Conservation (phyloP, 2,888 invertebrate genomes). For the Camptogramma bilineatum region DNA sequence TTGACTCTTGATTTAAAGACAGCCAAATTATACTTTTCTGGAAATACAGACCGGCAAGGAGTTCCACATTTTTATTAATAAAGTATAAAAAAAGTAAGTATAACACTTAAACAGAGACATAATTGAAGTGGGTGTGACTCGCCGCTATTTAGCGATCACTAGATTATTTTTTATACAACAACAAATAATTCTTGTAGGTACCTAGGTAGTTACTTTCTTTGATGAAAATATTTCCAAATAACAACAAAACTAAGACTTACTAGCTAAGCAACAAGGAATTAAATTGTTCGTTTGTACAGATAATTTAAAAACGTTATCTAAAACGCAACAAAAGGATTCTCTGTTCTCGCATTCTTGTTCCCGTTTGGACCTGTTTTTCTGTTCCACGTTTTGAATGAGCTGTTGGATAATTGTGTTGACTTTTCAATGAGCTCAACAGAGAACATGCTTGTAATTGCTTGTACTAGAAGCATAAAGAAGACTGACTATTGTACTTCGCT, state of each 20-base stretch:
- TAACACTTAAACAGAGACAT: too few relatives aligned
- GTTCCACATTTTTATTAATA: too few relatives aligned
- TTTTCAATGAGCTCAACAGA: neutral
- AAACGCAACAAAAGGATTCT: constrained; percentile 3
- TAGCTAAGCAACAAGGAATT: neutral
- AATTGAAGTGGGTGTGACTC: too few relatives aligned
- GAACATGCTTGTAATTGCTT: neutral
- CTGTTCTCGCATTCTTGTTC: constrained; percentile 5
- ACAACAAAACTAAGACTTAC: too few relatives aligned
- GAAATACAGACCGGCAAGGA: too few relatives aligned
- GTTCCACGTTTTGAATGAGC: constrained; percentile 6
- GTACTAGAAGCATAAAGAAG: neutral
- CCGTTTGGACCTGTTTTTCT: constrained; percentile 2
- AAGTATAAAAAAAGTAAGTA: too few relatives aligned
- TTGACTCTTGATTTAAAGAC: too few relatives aligned
- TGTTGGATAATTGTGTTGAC: constrained; percentile 2
- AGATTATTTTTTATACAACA: too few relatives aligned
- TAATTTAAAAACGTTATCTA: constrained; percentile 22
- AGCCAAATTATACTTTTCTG: too few relatives aligned
- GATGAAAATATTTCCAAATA: neutral
- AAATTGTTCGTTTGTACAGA: constrained; percentile 7
- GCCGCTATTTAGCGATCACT: too few relatives aligned
- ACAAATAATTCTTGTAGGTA: too few relatives aligned
- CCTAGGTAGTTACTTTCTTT: neutral
- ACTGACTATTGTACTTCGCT: neutral